Conservation (phyloP, 2,797 vertebrate species). For the Acrocephalus scirpaceus region DNA sequence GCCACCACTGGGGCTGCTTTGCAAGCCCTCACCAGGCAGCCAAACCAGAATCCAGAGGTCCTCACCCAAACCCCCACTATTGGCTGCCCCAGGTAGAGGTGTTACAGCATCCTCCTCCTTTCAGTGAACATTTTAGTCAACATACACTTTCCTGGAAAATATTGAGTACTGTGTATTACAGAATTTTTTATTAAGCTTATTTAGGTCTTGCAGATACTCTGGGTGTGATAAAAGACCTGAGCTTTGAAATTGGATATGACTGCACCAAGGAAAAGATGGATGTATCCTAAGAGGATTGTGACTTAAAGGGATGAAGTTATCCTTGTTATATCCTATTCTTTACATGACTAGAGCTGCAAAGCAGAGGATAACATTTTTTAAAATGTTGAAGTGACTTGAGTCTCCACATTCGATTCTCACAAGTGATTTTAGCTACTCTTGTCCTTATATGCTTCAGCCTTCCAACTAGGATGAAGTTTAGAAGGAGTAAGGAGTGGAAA, state of each 20-base stretch:
- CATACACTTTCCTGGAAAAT: background rate
- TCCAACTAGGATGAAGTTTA: background rate
- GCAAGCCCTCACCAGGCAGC: background rate
- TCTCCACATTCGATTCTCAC: background rate
- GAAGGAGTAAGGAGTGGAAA: background rate
- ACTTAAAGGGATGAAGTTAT: background rate
- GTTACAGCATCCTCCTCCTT: background rate
- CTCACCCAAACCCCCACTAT: background rate
- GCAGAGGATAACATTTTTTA: background rate
- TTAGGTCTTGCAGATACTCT: background rate
- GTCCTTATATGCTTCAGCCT: background rate
- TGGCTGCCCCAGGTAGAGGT: background rate
- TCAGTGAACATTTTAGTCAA: background rate
- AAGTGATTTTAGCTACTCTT: background rate
- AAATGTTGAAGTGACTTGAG: background rate
- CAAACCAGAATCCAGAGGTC: background rate
- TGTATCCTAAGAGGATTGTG: constrained; percentile 9
- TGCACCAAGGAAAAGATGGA: background rate
- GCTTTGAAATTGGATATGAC: background rate
- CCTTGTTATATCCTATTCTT: background rate
- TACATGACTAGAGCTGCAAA: background rate
- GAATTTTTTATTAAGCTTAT: background rate
- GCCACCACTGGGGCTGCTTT: rapidly evolving
- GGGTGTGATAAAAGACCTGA: background rate
- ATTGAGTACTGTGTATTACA: background rate